Percentiles rank a stretch among this genome's conserved stretches.
These are phyloP conservation scores for rabbit (Oryctolagus cuniculus) DNA, from an alignment of 2,113 vertebrate genomes.

Conservation along the genomic window mOryCun1.1 NC_091441.1:20324001-20324500, in stretches of 20 bases:
- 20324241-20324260: no score
- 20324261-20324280: no score
- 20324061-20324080: not conserved
- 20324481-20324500: not conserved
- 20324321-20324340: not conserved
- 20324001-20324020: not conserved
- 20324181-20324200: not conserved
- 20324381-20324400: not conserved
- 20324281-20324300: no score
- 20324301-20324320: no score
- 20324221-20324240: no score
- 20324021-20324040: accelerated
- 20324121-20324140: no score
- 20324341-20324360: not conserved
- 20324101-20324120: not conserved
- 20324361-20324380: not conserved
- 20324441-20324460: not conserved
- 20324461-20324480: not conserved
- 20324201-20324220: not conserved
- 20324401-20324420: not conserved
- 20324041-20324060: not conserved
- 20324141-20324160: not conserved
- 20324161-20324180: not conserved
- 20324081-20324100: not conserved
- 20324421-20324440: not conserved